A percentile compares a stretch with the other conserved stretches of the same genome.
phyloP scores from a whole-genome alignment of 2,888 invertebrate species.

The Drosophila phalerata region DNA sequence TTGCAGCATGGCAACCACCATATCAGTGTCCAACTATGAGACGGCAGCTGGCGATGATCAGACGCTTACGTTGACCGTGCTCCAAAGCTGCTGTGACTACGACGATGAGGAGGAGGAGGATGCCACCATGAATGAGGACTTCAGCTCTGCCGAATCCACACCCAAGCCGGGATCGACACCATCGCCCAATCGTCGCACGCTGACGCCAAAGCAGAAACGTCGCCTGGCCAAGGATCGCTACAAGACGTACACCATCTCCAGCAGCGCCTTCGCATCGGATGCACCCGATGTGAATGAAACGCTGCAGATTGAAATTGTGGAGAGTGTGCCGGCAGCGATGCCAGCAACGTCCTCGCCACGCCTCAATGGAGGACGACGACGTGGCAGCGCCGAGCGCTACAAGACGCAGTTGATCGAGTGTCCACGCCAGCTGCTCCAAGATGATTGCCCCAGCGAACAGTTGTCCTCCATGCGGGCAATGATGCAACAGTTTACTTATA shows the following conservation, averaged over 20 bases:
- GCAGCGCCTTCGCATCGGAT: constrained; percentile 33
- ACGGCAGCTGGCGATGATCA: constrained; percentile 88
- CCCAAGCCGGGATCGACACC: constrained; percentile 87
- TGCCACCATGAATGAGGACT: constrained; percentile 87
- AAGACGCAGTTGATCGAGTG: constrained; percentile 89
- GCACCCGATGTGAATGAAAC: constrained; percentile 77
- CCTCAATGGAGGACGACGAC: constrained; percentile 61
- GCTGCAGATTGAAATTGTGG: constrained; percentile 83
- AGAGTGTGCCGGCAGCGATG: constrained; percentile 85
- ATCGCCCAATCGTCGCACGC: constrained; percentile 75
- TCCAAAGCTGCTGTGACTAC: constrained; percentile 87
- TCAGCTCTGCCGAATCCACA: constrained; percentile 91
- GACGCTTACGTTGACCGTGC: constrained; percentile 85
- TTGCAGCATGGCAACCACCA: constrained; percentile 83
- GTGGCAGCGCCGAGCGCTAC: constrained; percentile 88
- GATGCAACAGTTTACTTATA: constrained; percentile 83
- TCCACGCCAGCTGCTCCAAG: constrained; percentile 56
- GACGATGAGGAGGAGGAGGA: constrained; percentile 80
- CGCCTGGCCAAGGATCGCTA: constrained; percentile 92
- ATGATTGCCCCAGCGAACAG: constrained; percentile 68
- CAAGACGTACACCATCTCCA: constrained; percentile 92
- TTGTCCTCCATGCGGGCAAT: constrained; percentile 81
- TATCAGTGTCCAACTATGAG: constrained; percentile 85
- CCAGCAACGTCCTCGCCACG: constrained; percentile 52
- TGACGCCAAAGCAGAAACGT: constrained; percentile 93